Evolutionary conservation across 2,888 invertebrate genomes (phyloP).

Genomic region (Pyralis farinalis): DNA sequence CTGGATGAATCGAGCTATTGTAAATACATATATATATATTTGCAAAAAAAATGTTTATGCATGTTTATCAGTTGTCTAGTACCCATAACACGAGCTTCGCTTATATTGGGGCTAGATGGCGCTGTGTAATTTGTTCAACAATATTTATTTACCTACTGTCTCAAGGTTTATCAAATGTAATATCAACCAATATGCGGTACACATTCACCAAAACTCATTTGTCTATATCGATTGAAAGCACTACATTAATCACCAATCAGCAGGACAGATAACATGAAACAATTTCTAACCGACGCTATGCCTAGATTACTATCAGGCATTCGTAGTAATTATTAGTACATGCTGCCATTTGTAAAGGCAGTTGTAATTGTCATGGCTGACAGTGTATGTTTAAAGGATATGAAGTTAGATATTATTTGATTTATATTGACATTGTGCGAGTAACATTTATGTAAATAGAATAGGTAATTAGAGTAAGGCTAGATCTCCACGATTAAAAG

Average conservation of each 20-base stretch:
- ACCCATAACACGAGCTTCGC: too few relatives aligned
- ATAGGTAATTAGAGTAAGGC: too few relatives aligned
- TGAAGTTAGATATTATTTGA: slow-evolving; percentile 13
- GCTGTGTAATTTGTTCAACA: too few relatives aligned
- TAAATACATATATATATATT: too few relatives aligned
- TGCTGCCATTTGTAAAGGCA: slow-evolving; percentile 37
- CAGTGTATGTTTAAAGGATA: slow-evolving; percentile 5
- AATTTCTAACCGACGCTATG: slow-evolving; percentile 32
- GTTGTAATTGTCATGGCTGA: slow-evolving; percentile 14
- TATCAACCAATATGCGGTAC: neutral
- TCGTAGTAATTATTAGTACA: slow-evolving; percentile 42
- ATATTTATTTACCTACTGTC: too few relatives aligned
- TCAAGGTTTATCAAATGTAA: too few relatives aligned
- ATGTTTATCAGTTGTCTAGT: too few relatives aligned
- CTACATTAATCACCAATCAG: neutral
- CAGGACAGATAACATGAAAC: slow-evolving; percentile 27
- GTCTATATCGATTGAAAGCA: neutral
- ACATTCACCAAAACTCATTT: neutral
- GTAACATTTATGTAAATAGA: too few relatives aligned
- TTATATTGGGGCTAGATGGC: too few relatives aligned
- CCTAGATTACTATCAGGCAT: slow-evolving; percentile 32
- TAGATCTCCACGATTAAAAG: too few relatives aligned
- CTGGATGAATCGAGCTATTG: too few relatives aligned
- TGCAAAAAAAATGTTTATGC: too few relatives aligned
- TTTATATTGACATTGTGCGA: slow-evolving; percentile 1